Evolutionary conservation across 2,797 vertebrate genomes (phyloP).

Genomic region (Artibeus jamaicensis): DNA sequence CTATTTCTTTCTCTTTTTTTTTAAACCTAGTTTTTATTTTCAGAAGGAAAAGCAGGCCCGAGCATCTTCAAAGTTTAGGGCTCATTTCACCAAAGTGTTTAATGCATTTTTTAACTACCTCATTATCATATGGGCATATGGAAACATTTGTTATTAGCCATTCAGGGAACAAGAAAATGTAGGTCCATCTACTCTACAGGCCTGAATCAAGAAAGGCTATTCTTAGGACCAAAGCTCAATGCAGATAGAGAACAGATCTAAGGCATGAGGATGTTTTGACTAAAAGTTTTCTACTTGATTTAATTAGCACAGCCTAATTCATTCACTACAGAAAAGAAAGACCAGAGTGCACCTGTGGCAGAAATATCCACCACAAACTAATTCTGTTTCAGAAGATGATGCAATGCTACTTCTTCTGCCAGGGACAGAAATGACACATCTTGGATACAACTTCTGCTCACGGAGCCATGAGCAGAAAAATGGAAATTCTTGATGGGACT

Average conservation of each 20-base stretch:
- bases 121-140: neutral
- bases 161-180: neutral
- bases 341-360: neutral
- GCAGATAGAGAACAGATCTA: neutral
- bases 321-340: neutral
- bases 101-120: neutral
- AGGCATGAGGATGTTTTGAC: neutral
- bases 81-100: neutral
- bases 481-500: neutral
- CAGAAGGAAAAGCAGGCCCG: constrained; percentile 4
- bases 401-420: neutral
- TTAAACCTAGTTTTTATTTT: neutral
- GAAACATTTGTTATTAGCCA: neutral
- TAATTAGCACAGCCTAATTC: neutral
- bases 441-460: neutral
- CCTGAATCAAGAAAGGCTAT: neutral
- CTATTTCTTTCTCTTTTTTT: neutral
- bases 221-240: neutral
- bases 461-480: neutral
- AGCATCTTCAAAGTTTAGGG: neutral
- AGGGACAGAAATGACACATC: neutral
- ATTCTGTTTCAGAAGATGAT: neutral
- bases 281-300: neutral
- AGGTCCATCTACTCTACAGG: neutral
- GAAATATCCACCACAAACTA: neutral